A percentile compares a stretch with the other conserved stretches of the same genome.
These are phyloP conservation scores for Cephus pygmeus DNA, from an alignment of 2,888 invertebrate genomes.

Conservation along the genomic window DNA sequence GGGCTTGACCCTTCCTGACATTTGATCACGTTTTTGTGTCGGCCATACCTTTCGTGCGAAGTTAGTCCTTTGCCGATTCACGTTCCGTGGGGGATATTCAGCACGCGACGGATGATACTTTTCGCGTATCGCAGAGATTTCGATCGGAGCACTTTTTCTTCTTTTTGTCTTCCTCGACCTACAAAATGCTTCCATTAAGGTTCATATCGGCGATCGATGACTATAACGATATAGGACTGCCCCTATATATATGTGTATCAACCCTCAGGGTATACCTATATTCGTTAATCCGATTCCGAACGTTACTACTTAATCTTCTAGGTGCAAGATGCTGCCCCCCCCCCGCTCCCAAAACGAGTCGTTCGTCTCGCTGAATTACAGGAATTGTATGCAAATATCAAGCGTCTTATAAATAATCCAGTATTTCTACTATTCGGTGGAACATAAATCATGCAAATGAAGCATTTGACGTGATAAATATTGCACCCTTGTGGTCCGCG, in stretches of 20 bases:
- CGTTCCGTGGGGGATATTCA: background rate
- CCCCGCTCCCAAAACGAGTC: background rate
- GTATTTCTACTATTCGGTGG: conserved; percentile 45
- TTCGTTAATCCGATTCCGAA: background rate
- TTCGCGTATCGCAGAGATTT: background rate
- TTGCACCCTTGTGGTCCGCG: conserved; percentile 45
- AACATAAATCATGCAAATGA: conserved; percentile 62
- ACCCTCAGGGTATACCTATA: background rate
- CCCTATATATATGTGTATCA: background rate
- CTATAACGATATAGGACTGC: background rate
- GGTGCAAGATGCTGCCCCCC: background rate
- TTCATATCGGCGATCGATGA: background rate
- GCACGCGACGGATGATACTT: background rate
- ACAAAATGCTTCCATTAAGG: background rate
- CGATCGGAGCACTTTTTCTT: background rate
- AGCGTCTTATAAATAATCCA: conserved; percentile 42
- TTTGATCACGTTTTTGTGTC: background rate
- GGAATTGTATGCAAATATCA: conserved; percentile 25
- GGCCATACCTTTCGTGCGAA: background rate
- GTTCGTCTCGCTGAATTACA: conserved; percentile 19
- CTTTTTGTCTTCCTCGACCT: background rate
- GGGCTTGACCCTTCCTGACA: background rate
- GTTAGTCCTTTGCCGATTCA: background rate
- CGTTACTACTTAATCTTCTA: background rate
- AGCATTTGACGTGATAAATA: conserved; percentile 63